A percentile compares a stretch with the other conserved stretches of the same genome.
These are phyloP conservation scores for Porites divaricata DNA, from an alignment of 92 coral and sea anemone species.

Conservation along the genomic window DNA sequence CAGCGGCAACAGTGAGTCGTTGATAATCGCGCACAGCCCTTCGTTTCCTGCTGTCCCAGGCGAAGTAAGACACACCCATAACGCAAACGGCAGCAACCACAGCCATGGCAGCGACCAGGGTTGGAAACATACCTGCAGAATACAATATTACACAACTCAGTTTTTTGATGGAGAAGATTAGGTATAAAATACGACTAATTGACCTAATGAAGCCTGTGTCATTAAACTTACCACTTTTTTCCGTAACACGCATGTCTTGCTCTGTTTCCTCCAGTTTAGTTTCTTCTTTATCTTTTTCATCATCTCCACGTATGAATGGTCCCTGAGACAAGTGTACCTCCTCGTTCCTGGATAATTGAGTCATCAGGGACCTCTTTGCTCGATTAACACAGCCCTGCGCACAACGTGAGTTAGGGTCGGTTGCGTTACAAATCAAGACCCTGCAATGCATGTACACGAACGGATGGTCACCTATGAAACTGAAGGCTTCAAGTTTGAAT, in stretches of 20 bases:
- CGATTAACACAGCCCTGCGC: constrained; percentile 13
- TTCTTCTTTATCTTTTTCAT: not conserved
- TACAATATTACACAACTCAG: too few species aligned
- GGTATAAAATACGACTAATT: not conserved
- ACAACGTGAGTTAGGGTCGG: constrained; percentile 48
- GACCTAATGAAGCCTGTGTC: too few species aligned
- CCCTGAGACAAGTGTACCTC: constrained; percentile 7
- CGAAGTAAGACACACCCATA: constrained; percentile 19
- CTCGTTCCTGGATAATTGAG: not conserved
- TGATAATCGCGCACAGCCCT: not conserved
- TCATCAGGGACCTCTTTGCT: constrained; percentile 1
- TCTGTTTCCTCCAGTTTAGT: not conserved
- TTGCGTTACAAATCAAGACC: constrained; percentile 60
- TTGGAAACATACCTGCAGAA: not conserved
- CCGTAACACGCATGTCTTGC: not conserved
- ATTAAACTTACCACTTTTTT: constrained; percentile 10
- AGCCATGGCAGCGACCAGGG: constrained; percentile 6
- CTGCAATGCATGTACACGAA: constrained; percentile 68
- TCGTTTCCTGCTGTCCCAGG: not conserved
- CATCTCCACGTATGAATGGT: not conserved
- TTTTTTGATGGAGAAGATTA: not conserved
- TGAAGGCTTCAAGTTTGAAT: constrained; percentile 59
- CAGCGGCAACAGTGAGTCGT: not conserved
- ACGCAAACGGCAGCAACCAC: constrained; percentile 17
- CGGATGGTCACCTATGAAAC: constrained; percentile 48